A percentile compares a stretch with the other conserved stretches of the same genome.
phyloP scores from a whole-genome alignment of 2,888 invertebrate genomes.

The Cecidostiba fungosa region DNA sequence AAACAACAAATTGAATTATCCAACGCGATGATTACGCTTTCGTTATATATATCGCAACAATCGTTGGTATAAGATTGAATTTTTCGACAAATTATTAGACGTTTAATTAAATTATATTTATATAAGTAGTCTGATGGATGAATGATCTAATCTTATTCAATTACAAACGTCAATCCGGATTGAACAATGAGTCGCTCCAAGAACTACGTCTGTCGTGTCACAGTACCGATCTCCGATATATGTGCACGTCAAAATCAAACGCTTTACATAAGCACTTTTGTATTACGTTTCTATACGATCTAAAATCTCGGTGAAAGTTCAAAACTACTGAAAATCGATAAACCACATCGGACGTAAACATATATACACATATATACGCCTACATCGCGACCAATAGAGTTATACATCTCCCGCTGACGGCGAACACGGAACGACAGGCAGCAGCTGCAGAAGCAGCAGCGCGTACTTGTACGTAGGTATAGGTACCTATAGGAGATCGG shows the following conservation, averaged over 20 bases:
- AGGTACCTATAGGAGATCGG: background rate
- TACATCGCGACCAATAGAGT: background rate
- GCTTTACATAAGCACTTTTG: background rate
- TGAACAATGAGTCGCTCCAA: background rate
- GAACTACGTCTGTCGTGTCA: background rate
- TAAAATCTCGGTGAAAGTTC: background rate
- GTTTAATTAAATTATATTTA: background rate
- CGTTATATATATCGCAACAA: background rate
- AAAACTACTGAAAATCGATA: background rate
- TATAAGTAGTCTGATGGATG: background rate
- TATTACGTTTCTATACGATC: background rate
- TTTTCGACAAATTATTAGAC: background rate
- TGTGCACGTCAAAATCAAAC: background rate
- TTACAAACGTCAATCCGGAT: background rate
- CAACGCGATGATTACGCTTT: background rate
- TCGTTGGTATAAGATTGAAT: background rate
- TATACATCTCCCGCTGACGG: background rate
- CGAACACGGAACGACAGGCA: background rate
- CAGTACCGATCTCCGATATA: background rate
- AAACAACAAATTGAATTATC: conserved; percentile 12
- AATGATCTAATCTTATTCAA: background rate
- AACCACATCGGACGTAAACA: background rate
- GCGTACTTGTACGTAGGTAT: background rate
- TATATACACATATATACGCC: too few relatives aligned
- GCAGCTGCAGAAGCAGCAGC: too few relatives aligned